Percentiles rank a stretch among this genome's conserved stretches.
phyloP scores from a whole-genome alignment of 1,140 invertebrate species.

The Micrasema minimum region DNA sequence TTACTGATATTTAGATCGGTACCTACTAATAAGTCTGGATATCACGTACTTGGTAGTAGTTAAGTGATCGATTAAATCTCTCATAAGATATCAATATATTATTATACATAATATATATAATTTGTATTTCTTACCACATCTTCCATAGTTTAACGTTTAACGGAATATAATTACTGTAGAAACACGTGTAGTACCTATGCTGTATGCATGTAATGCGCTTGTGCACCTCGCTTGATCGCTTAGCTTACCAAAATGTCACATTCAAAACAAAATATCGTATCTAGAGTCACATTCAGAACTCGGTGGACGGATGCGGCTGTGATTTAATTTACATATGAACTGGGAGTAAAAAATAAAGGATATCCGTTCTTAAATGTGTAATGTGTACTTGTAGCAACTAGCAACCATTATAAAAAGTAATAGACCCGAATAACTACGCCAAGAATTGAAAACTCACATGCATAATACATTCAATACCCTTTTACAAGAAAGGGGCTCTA shows the following conservation, averaged over 20 bases:
- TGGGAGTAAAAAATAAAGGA: constrained; percentile 40
- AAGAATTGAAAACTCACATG: constrained; percentile 1
- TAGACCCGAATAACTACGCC: background rate
- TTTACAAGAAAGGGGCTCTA: too few relatives aligned
- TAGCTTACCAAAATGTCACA: constrained; percentile 30
- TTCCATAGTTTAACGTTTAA: too few relatives aligned
- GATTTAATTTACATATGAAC: constrained; percentile 44
- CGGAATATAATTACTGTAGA: too few relatives aligned
- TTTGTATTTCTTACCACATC: too few relatives aligned
- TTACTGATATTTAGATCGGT: too few relatives aligned
- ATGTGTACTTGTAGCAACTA: constrained; percentile 15
- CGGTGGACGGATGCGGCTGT: constrained; percentile 33
- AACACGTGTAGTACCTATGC: too few relatives aligned
- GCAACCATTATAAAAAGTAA: constrained; percentile 3
- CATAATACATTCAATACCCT: too few relatives aligned
- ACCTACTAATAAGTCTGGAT: too few relatives aligned
- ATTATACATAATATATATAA: too few relatives aligned
- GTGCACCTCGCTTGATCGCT: constrained; percentile 23
- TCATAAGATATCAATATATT: too few relatives aligned
- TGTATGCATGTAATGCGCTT: background rate
- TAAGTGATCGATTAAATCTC: too few relatives aligned
- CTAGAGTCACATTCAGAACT: constrained; percentile 21
- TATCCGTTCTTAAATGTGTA: constrained; percentile 38
- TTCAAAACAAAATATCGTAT: constrained; percentile 19
- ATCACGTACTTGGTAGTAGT: too few relatives aligned